Percentiles rank a stretch among this genome's conserved stretches.
Evolutionary conservation across 2,113 vertebrate species (phyloP).

Genomic region (Mixornis gularis): DNA sequence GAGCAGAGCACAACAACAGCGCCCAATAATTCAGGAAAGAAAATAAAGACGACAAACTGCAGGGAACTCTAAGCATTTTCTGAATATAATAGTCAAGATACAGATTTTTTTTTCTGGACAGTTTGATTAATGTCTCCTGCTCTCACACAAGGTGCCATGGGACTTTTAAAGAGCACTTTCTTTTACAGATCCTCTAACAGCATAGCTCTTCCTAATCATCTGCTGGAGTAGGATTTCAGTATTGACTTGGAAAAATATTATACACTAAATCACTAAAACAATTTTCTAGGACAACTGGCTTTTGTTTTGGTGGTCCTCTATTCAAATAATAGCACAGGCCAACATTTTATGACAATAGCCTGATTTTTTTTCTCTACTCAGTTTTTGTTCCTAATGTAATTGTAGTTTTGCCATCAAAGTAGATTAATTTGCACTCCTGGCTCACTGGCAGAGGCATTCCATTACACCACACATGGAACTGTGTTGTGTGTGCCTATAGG

Average conservation of each 20-base stretch:
- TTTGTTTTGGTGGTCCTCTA: slow-evolving; percentile 17
- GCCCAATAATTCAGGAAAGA: neutral
- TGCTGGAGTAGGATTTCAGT: neutral
- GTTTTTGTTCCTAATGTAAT: neutral
- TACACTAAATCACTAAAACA: neutral
- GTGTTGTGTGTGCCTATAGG: neutral
- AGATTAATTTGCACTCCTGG: neutral
- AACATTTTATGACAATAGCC: neutral
- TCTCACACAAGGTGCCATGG: neutral
- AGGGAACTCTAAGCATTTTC: neutral
- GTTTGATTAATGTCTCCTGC: neutral
- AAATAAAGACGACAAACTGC: neutral
- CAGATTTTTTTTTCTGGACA: neutral
- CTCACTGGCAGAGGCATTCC: neutral
- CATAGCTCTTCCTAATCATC: neutral
- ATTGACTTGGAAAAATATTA: slow-evolving; percentile 1
- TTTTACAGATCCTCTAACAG: neutral
- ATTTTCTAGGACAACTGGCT: neutral
- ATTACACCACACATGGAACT: neutral
- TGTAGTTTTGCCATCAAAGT: neutral
- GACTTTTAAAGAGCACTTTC: slow-evolving; percentile 10
- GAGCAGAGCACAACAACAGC: neutral
- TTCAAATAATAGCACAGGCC: neutral
- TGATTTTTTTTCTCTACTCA: neutral
- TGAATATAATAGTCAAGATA: neutral